Percentiles rank a stretch among this genome's conserved stretches.
These are phyloP conservation scores for Thalassaphorura encarpata DNA, from an alignment of 1,140 invertebrate genomes.

Conservation along the genomic window DNA sequence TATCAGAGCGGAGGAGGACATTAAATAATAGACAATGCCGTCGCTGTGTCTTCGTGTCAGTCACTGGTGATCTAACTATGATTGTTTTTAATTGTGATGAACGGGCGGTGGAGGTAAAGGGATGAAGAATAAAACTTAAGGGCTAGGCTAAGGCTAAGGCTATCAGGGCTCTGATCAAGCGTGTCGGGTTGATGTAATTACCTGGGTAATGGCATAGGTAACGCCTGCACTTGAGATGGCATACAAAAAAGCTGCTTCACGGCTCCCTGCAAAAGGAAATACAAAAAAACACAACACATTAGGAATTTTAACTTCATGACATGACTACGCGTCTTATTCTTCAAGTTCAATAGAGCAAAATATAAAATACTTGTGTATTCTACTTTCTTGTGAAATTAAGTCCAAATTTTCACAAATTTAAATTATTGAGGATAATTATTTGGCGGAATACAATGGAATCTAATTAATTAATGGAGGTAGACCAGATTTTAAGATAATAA, in stretches of 20 bases:
- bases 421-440: not conserved
- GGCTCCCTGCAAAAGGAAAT: conserved; percentile 53
- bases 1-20: too few relatives aligned
- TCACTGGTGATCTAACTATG: not conserved
- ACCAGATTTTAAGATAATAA: too few relatives aligned
- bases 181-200: conserved; percentile 4
- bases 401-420: too few relatives aligned
- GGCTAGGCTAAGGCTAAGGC: too few relatives aligned
- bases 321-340: not conserved
- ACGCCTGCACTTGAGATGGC: conserved; percentile 82
- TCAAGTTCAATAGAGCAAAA: not conserved
- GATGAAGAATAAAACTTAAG: too few relatives aligned
- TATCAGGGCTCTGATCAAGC: too few relatives aligned
- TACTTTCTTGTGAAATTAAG: too few relatives aligned
- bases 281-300: not conserved
- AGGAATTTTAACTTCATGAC: not conserved
- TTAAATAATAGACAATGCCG: not conserved
- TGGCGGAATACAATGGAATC: not conserved
- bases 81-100: not conserved
- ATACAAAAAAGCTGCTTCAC: conserved; percentile 85
- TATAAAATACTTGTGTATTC: too few relatives aligned
- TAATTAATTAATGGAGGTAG: too few relatives aligned
- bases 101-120: not conserved
- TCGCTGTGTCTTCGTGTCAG: not conserved
- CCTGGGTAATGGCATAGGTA: conserved; percentile 72